Conservation (phyloP, 2,797 vertebrate genomes). For the Molossus alvarezi region DNA sequence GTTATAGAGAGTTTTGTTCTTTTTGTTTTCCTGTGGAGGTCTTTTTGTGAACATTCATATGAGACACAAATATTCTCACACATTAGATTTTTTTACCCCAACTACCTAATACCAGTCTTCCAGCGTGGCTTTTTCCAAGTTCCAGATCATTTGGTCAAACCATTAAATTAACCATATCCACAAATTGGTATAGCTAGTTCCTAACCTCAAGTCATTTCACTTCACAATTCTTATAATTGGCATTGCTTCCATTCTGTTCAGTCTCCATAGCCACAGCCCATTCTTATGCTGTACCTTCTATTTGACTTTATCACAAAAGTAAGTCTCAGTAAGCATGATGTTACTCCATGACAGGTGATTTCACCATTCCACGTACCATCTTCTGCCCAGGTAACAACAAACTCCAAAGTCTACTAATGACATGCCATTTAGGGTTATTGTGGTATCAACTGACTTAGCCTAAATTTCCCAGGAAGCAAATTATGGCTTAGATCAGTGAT, state of each 20-base stretch:
- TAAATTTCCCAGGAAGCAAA: not conserved
- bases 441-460: not conserved
- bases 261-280: not conserved
- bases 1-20: not conserved
- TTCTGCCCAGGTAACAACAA: not conserved
- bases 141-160: not conserved
- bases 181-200: not conserved
- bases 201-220: not conserved
- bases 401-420: not conserved
- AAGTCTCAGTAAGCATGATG: not conserved
- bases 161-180: not conserved
- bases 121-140: not conserved
- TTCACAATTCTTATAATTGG: not conserved
- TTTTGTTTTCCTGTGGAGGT: not conserved
- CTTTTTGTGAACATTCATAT: not conserved
- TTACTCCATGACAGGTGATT: not conserved
- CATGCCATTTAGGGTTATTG: not conserved
- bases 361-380: not conserved
- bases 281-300: not conserved
- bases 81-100: not conserved
- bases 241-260: not conserved
- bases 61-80: not conserved
- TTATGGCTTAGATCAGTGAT: not conserved
- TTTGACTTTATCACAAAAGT: not conserved
- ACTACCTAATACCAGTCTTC: not conserved